phyloP scores from a whole-genome alignment of 2,113 vertebrate species.

The Prunella fulvescens region DNA sequence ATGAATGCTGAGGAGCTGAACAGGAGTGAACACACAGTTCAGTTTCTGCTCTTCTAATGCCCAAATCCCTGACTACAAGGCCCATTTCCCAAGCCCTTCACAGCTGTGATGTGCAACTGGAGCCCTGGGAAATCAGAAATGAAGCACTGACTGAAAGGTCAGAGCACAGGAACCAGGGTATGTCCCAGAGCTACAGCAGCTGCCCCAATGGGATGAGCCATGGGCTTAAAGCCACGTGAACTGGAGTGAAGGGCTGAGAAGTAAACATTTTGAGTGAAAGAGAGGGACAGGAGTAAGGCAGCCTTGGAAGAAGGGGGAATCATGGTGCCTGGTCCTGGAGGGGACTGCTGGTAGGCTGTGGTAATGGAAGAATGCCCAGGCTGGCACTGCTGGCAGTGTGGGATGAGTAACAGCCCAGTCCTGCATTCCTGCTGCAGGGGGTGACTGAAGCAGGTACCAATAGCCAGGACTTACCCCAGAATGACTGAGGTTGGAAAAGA shows the following conservation, averaged over 20 bases:
- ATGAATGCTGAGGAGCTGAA: neutral
- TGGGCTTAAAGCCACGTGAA: neutral
- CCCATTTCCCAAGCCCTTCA: neutral
- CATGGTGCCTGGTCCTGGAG: neutral
- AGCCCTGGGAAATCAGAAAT: neutral
- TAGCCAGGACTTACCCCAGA: neutral
- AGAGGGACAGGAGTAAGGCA: neutral
- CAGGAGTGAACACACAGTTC: neutral
- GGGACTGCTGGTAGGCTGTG: neutral
- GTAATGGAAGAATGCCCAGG: too few species aligned
- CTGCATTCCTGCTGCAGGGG: neutral
- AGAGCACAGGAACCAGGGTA: neutral
- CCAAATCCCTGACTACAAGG: neutral
- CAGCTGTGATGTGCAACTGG: neutral
- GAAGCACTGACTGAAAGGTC: neutral
- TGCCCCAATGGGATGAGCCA: neutral
- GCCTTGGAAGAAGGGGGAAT: neutral
- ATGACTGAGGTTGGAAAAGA: neutral
- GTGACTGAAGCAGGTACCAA: neutral
- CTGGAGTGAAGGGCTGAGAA: neutral
- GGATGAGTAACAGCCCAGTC: neutral
- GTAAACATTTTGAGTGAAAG: neutral
- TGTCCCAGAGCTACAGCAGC: neutral
- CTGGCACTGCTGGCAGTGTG: neutral
- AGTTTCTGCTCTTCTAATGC: neutral